Percentiles rank a stretch among this genome's conserved stretches.
phyloP scores from a whole-genome alignment of 2,113 vertebrate species.

The Dicaeum eximium region DNA sequence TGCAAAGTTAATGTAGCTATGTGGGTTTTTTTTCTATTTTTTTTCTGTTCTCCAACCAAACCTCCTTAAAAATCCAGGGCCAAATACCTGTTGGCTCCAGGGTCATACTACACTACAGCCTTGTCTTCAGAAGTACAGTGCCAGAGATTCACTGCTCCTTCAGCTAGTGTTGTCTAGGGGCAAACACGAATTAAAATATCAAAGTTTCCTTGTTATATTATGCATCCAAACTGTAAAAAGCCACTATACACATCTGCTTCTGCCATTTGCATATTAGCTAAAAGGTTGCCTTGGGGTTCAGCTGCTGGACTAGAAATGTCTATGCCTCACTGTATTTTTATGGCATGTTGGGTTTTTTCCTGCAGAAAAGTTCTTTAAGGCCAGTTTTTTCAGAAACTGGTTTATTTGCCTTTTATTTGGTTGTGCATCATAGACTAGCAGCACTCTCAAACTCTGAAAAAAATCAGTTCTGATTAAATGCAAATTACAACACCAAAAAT shows the following conservation, averaged over 20 bases:
- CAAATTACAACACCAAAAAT: not conserved
- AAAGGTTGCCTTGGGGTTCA: not conserved
- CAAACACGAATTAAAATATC: not conserved
- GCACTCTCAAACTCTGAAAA: not conserved
- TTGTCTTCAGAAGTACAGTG: not conserved
- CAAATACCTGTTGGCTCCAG: not conserved
- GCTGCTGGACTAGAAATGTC: not conserved
- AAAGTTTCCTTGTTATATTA: not conserved
- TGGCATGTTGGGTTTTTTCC: not conserved
- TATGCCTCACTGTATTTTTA: not conserved
- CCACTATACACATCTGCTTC: not conserved
- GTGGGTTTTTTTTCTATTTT: fast-evolving
- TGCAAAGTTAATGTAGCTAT: not conserved
- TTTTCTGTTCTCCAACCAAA: not conserved
- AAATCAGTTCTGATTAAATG: not conserved
- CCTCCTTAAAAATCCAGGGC: not conserved
- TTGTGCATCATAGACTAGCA: not conserved
- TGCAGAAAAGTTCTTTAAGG: not conserved
- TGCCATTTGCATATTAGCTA: not conserved
- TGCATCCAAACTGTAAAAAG: not conserved
- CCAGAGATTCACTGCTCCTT: not conserved
- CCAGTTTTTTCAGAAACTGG: not conserved
- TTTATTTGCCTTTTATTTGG: not conserved
- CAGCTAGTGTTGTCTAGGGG: not conserved
- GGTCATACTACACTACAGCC: not conserved